Conservation (phyloP, 2,888 invertebrate species). For the Synanthedon tipuliformis region DNA sequence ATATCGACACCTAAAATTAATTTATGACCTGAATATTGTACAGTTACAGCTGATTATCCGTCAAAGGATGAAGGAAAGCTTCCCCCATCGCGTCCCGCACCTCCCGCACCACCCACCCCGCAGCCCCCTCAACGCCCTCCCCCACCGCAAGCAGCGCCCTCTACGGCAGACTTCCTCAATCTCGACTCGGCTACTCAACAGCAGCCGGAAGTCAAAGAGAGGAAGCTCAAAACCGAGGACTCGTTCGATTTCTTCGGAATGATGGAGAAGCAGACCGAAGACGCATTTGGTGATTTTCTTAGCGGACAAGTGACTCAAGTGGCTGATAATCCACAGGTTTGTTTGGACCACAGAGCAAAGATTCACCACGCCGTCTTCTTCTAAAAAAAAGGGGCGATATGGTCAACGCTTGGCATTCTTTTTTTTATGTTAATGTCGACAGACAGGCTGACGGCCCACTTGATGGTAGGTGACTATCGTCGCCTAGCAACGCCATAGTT, state of each 20-base stretch:
- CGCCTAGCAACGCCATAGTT: no score
- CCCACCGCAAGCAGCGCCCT: constrained; percentile 6
- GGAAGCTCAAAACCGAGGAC: constrained; percentile 49
- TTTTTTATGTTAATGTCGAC: no score
- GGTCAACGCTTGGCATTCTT: no score
- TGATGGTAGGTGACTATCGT: no score
- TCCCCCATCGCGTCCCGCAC: constrained; percentile 29
- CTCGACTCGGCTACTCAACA: constrained; percentile 15
- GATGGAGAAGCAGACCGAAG: constrained; percentile 66
- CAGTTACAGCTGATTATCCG: constrained; percentile 51
- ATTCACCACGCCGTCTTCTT: no score
- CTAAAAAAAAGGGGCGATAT: no score
- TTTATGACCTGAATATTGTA: constrained; percentile 3
- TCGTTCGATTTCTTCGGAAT: constrained; percentile 72
- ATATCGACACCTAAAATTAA: constrained; percentile 2
- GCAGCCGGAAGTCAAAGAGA: constrained; percentile 13
- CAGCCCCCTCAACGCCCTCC: constrained; percentile 18
- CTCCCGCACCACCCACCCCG: constrained; percentile 17
- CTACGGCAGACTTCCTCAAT: constrained; percentile 50
- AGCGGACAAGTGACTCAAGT: background rate
- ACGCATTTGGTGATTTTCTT: constrained; percentile 59
- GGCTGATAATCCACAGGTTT: background rate
- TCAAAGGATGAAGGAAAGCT: constrained; percentile 30
- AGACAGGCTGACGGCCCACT: no score
- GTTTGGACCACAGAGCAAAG: no score